Evolutionary conservation across 2,113 vertebrate genomes (phyloP).

Genomic region (Hippopotamus amphibius): DNA sequence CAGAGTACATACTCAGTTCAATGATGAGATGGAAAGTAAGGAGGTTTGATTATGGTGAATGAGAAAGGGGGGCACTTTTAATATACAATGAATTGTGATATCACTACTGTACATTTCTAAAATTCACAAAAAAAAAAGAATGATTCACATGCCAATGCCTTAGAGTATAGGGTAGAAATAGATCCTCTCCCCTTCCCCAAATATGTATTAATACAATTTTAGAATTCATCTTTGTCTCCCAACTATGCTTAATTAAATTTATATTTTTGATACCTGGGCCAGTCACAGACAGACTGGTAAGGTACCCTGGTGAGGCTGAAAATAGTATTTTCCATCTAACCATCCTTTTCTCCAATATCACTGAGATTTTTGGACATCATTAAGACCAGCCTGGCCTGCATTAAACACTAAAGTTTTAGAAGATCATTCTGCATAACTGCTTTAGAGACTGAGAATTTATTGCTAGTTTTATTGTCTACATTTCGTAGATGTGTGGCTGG

Average conservation of each 20-base stretch:
- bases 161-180: neutral
- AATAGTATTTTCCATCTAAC: neutral
- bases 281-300: neutral
- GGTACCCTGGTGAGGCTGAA: neutral
- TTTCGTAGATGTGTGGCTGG: neutral
- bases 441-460: neutral
- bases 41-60: neutral
- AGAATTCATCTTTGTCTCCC: neutral
- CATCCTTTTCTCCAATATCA: neutral
- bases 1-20: neutral
- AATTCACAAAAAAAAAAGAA: neutral
- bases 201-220: neutral
- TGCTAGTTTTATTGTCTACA: neutral
- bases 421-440: neutral
- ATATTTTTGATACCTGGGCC: neutral
- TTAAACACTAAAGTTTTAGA: neutral
- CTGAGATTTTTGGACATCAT: neutral
- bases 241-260: neutral
- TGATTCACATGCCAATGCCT: neutral
- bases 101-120: neutral
- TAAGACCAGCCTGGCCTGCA: neutral
- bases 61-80: neutral
- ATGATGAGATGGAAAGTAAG: neutral
- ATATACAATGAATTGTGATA: neutral
- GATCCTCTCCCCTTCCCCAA: fast-evolving